These are phyloP conservation scores for Trichonephila clavipes DNA, from an alignment of 1,140 invertebrate genomes.

Conservation along the genomic window DNA sequence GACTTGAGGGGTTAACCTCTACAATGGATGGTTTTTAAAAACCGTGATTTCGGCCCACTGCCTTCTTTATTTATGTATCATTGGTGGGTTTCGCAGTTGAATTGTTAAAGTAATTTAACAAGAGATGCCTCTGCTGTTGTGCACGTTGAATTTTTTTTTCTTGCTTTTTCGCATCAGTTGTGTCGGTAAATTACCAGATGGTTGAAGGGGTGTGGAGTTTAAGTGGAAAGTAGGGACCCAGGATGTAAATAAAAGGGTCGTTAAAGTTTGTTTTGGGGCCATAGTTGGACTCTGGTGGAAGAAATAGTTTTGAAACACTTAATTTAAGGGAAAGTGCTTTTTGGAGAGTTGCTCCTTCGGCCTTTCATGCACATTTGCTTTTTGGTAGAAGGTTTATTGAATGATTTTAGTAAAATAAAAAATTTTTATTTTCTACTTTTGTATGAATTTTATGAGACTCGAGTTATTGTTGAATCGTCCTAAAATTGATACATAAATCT, in stretches of 20 bases:
- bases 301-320: constrained; percentile 22
- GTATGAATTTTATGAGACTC: too few relatives aligned
- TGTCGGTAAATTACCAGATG: constrained; percentile 15
- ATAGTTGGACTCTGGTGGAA: background rate
- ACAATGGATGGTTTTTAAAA: constrained; percentile 70
- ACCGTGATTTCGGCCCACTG: constrained; percentile 58
- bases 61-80: constrained; percentile 61
- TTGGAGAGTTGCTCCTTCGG: too few relatives aligned
- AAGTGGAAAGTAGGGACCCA: background rate
- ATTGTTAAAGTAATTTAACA: constrained; percentile 68
- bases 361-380: too few relatives aligned
- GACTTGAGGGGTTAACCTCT: constrained; percentile 5
- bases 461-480: too few relatives aligned
- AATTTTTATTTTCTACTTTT: too few relatives aligned
- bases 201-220: constrained; percentile 34
- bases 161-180: background rate
- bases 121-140: background rate
- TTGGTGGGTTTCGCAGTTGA: constrained; percentile 54
- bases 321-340: background rate
- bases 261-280: background rate
- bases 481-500: too few relatives aligned
- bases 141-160: background rate
- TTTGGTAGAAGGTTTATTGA: too few relatives aligned
- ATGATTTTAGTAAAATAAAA: too few relatives aligned
- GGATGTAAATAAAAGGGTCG: constrained; percentile 37